Evolutionary conservation across 1,140 invertebrate genomes (phyloP), one percentile per base, ranked within the genome.

Genomic region (Drosophila tsacasi): DNA sequence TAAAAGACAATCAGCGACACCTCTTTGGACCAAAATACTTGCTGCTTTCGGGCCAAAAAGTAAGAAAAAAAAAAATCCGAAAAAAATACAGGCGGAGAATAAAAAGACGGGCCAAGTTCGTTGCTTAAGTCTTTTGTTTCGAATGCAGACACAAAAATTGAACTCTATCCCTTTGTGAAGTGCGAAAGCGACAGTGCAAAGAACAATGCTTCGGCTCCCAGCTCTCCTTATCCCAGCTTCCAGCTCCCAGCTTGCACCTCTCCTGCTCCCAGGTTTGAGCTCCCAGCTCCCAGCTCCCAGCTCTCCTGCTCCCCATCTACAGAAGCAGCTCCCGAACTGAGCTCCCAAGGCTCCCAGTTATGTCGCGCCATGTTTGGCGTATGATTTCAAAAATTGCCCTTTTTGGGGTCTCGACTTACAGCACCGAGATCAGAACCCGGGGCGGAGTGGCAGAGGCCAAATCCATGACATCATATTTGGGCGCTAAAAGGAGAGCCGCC

Each of bases 1-100:
- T 92, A 90, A 91, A 92, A 91, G 89, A 92, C 89, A 91, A 91
- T 91, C 89, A 90, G 90, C 89, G 84, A 91, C 89, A 91, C 89
- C 90, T 91, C 89, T 91, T 91, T 90, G 82, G 84, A 80, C 76
- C 89, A 91, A 91, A 91, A 91, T 91, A 90, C 86, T 91, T 69
- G 85, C 58, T 44, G 37, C 69, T 73, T 58, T 52, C 66, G 50
- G 58, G 44, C 67, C 60, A 59, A 76, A 57, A 50, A 50, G 7
- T 25, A 47, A 19, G 46, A 8, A 39, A 49, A 42, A 68, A 35
- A 30, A 9, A 7, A 30, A 2, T n/a, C 30, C 21, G 13, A 39
- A 19, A 47, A 50, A 63, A 35, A 77, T 52, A 50, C 25, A 30
- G 12, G 68, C 27, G 35, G 54, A 66, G 58, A 55, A 66, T 49